Evolutionary conservation across 2,797 vertebrate species (phyloP).

Genomic region (Otus scops): DNA sequence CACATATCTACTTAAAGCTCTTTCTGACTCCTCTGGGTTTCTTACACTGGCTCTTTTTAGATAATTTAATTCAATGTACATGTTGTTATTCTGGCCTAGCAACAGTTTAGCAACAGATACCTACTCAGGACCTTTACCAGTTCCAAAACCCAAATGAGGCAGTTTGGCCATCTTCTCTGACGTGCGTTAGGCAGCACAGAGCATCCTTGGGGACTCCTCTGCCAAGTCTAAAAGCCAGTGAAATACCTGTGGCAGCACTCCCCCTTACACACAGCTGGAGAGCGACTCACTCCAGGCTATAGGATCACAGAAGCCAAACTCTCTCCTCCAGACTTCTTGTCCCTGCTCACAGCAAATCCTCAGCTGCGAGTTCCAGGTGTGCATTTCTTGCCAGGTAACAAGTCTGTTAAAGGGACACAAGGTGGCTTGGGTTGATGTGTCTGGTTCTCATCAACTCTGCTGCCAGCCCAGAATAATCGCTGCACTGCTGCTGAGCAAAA

Average conservation of each 20-base stretch:
- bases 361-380: neutral
- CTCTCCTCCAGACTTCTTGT: neutral
- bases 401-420: neutral
- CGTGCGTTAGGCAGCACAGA: neutral
- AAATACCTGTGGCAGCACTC: neutral
- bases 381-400: neutral
- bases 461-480: neutral
- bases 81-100: neutral
- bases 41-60: neutral
- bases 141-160: neutral
- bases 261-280: neutral
- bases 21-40: neutral
- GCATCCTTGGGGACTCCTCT: neutral
- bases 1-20: neutral
- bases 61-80: neutral
- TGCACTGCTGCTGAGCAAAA: neutral
- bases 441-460: neutral
- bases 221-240: neutral
- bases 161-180: neutral
- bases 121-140: neutral
- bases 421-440: neutral
- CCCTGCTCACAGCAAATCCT: neutral
- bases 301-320: neutral
- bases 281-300: accelerated
- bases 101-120: neutral